phyloP scores from a whole-genome alignment of 1,140 invertebrate species.

The Drosophila baimaii region DNA sequence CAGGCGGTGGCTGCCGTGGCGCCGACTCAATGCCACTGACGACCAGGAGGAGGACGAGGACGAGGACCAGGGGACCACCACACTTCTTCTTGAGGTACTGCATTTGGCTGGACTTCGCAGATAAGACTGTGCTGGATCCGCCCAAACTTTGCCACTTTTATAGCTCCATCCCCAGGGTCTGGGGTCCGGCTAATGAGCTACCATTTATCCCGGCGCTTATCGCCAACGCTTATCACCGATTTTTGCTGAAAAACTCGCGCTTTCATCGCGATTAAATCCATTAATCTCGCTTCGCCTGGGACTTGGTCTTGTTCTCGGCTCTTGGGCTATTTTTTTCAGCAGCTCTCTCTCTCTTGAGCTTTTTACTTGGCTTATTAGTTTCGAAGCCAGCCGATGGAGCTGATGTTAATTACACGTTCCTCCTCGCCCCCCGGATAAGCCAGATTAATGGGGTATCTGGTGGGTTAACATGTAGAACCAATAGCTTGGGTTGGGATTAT shows the following conservation, averaged over 20 bases:
- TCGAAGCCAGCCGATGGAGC: background rate
- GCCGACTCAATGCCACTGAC: too few species aligned
- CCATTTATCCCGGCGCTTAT: conserved; percentile 55
- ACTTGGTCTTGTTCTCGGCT: conserved; percentile 39
- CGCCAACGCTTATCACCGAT: conserved; percentile 56
- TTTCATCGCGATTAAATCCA: conserved; percentile 70
- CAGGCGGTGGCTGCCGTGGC: background rate
- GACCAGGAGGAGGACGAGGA: conserved; percentile 3
- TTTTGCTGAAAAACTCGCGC: conserved; percentile 27
- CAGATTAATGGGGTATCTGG: conserved; percentile 35
- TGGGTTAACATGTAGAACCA: too few species aligned
- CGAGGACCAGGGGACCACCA: background rate
- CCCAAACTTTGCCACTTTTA: conserved; percentile 37
- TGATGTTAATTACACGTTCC: conserved; percentile 48
- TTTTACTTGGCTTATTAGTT: conserved; percentile 30
- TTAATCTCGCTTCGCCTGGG: conserved; percentile 53
- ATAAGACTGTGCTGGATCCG: conserved; percentile 16
- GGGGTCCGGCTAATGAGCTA: conserved; percentile 44
- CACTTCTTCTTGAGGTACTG: conserved; percentile 3
- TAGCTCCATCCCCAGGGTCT: too few species aligned
- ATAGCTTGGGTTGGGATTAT: too few species aligned
- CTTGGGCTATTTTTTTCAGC: background rate
- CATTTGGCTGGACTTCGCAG: conserved; percentile 11
- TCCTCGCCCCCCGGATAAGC: conserved; percentile 34
- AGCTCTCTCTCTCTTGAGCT: background rate